Evolutionary conservation across 2,888 invertebrate species (phyloP).

Genomic region (Lasioglossum lativentre): DNA sequence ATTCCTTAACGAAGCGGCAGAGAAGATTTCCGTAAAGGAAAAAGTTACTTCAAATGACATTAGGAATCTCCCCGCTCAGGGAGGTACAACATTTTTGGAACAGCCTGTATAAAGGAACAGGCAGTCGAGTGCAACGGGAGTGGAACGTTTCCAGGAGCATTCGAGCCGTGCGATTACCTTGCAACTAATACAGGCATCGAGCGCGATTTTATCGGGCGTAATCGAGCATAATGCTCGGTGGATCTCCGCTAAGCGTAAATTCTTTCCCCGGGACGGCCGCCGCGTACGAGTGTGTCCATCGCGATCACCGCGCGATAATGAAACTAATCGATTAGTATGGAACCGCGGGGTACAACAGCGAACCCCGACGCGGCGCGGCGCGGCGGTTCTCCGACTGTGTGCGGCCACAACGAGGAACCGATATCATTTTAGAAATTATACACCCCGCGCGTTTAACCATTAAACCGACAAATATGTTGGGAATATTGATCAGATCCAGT

Average conservation of each 20-base stretch:
- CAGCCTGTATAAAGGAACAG: not conserved
- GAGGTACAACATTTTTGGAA: not conserved
- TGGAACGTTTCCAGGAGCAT: not conserved
- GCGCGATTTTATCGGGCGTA: conserved; percentile 1
- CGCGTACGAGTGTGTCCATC: not conserved
- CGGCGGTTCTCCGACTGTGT: not conserved
- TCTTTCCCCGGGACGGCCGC: not conserved
- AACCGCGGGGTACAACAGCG: not conserved
- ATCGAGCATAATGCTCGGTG: conserved; percentile 5
- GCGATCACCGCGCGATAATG: conserved; percentile 6
- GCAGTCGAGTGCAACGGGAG: not conserved
- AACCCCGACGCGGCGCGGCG: not conserved
- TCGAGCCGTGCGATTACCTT: not conserved
- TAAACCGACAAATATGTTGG: conserved; percentile 12
- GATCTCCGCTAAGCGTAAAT: not conserved
- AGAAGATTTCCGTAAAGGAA: not conserved
- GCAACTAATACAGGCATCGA: not conserved
- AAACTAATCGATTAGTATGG: conserved; percentile 4
- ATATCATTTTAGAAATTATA: conserved; percentile 9
- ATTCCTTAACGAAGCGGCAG: no score
- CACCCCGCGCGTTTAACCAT: conserved; percentile 6
- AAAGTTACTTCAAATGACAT: not conserved
- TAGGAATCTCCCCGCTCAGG: not conserved
- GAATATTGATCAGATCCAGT: conserved; percentile 5
- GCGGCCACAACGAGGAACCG: not conserved